Evolutionary conservation across 2,888 invertebrate species (phyloP).

Genomic region (Notodonta ziczac): DNA sequence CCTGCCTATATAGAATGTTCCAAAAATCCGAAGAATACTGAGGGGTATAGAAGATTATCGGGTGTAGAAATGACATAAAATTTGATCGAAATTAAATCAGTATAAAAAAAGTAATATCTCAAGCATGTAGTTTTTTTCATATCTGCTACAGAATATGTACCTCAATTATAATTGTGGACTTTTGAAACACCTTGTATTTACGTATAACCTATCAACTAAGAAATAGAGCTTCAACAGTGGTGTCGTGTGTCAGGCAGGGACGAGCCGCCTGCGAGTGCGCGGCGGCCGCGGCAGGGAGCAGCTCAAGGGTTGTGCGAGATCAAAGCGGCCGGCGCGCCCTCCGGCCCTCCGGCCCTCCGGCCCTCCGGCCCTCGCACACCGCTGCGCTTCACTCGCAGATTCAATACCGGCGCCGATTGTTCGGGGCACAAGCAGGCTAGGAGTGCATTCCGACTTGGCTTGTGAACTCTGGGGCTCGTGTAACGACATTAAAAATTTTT

Average conservation of each 20-base stretch:
- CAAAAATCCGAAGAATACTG: no score
- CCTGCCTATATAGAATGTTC: no score
- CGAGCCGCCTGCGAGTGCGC: constrained; percentile 8
- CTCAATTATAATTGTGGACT: no score
- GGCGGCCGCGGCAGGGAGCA: constrained; percentile 23
- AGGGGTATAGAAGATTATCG: no score
- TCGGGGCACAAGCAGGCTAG: neutral
- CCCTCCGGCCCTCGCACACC: constrained; percentile 7
- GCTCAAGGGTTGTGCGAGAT: constrained; percentile 27
- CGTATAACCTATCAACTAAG: no score
- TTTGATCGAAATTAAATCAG: no score
- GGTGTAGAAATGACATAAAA: no score
- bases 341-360: constrained; percentile 10
- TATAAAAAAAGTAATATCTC: no score
- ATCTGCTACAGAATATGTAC: no score
- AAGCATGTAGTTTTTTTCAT: no score
- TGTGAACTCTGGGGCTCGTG: neutral
- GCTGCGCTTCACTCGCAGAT: constrained; percentile 9
- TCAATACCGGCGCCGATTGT: constrained; percentile 20
- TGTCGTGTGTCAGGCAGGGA: neutral
- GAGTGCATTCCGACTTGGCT: constrained; percentile 2
- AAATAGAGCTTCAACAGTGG: neutral
- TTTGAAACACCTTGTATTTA: no score
- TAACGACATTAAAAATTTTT: constrained; percentile 23
- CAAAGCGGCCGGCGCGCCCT: constrained; percentile 30